A percentile compares a stretch with the other conserved stretches of the same genome.
Conservation (phyloP, 2,113 vertebrate genomes). For the Crotalus helleri region DNA sequence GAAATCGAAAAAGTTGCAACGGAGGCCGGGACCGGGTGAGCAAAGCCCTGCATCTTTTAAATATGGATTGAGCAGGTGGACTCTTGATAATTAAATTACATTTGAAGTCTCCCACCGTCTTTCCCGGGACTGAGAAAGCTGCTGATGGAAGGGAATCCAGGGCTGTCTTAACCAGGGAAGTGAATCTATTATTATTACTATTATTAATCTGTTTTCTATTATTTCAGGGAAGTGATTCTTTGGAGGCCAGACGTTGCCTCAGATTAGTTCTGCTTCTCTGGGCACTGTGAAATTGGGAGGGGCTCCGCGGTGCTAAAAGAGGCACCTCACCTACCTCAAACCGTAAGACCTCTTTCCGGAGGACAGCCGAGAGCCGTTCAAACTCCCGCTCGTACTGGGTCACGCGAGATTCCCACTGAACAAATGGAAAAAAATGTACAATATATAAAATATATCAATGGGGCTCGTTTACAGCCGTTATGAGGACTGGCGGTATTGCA, state of each 20-base stretch:
- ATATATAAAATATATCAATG: too few relatives aligned
- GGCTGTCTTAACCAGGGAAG: neutral
- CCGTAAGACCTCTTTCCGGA: conserved; percentile 90
- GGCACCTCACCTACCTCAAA: conserved; percentile 80
- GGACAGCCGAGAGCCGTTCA: conserved; percentile 86
- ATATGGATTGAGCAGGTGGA: neutral
- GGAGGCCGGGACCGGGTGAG: neutral
- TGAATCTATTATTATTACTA: neutral
- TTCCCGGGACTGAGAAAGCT: neutral
- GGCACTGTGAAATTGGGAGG: neutral
- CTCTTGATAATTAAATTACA: neutral
- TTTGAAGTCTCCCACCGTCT: neutral
- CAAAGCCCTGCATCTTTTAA: neutral
- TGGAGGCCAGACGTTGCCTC: neutral
- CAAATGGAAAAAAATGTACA: neutral
- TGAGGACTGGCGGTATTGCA: neutral
- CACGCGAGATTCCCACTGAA: conserved; percentile 96
- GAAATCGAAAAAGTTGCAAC: neutral
- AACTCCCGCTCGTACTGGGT: conserved; percentile 94
- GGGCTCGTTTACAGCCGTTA: too few relatives aligned
- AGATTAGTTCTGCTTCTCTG: neutral
- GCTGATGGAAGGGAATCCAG: neutral
- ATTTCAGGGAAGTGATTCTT: neutral
- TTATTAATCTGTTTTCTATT: too few relatives aligned
- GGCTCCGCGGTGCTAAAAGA: neutral